Conservation (phyloP, 1,140 invertebrate genomes). For the Venturia canescens region DNA sequence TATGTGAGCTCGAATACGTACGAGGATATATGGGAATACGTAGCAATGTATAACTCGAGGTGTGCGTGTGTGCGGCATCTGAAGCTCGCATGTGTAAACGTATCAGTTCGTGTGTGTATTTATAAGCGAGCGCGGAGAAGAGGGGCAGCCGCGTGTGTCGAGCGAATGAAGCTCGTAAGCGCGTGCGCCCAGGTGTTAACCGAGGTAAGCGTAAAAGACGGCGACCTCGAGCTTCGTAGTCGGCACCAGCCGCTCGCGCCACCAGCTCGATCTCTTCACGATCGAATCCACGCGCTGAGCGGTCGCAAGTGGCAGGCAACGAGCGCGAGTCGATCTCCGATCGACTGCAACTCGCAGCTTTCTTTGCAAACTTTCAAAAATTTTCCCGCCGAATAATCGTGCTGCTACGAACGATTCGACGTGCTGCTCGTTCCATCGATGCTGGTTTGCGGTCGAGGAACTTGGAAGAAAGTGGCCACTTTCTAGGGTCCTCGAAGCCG, state of each 20-base stretch:
- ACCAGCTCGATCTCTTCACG: constrained; percentile 60
- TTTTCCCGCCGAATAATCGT: too few relatives aligned
- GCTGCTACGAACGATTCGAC: too few relatives aligned
- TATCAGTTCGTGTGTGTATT: neutral
- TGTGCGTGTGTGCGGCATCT: neutral
- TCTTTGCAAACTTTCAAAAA: too few relatives aligned
- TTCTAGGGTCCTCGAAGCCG: too few relatives aligned
- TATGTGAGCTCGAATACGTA: too few relatives aligned
- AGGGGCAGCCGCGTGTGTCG: constrained; percentile 38
- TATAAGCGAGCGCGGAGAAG: neutral
- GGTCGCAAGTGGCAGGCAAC: neutral
- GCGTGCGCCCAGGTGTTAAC: constrained; percentile 72
- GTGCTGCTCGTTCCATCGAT: too few relatives aligned
- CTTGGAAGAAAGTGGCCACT: too few relatives aligned
- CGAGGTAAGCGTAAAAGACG: constrained; percentile 61
- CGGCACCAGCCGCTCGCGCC: constrained; percentile 73
- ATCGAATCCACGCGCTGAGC: neutral
- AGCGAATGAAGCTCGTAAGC: constrained; percentile 53
- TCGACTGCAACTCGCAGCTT: too few relatives aligned
- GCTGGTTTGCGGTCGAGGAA: too few relatives aligned
- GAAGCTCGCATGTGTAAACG: neutral
- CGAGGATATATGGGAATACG: too few relatives aligned
- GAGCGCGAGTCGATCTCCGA: neutral
- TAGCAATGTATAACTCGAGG: too few relatives aligned
- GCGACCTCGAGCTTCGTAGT: constrained; percentile 72